These are phyloP conservation scores for Antheraea mylitta DNA, from an alignment of 1,140 invertebrate genomes.

Conservation along the genomic window DNA sequence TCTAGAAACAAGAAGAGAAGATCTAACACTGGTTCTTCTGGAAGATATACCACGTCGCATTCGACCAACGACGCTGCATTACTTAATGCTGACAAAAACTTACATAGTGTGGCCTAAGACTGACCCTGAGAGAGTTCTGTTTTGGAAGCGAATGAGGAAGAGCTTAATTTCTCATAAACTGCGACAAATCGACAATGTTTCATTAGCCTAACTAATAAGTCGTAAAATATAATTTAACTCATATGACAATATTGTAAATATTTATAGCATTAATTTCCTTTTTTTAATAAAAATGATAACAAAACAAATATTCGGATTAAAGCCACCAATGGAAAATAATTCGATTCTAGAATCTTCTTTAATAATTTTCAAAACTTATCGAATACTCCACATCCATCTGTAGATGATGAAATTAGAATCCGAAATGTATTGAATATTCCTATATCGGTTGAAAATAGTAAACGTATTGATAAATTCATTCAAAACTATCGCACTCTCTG, in stretches of 20 bases:
- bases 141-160: constrained; percentile 69
- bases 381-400: no score
- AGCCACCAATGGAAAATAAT: no score
- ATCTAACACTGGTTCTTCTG: constrained; percentile 81
- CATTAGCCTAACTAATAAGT: constrained; percentile 39
- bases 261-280: no score
- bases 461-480: no score
- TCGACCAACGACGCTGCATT: constrained; percentile 81
- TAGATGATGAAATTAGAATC: no score
- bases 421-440: no score
- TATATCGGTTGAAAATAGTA: no score
- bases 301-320: no score
- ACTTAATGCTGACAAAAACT: constrained; percentile 82
- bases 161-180: constrained; percentile 50
- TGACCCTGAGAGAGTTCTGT: constrained; percentile 54
- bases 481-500: no score
- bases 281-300: no score
- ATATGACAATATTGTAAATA: constrained; percentile 1
- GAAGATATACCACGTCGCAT: constrained; percentile 81
- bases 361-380: no score
- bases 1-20: constrained; percentile 80
- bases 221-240: constrained; percentile 13
- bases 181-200: constrained; percentile 45
- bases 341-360: no score
- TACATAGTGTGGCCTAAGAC: constrained; percentile 82